phyloP scores from a whole-genome alignment of 2,113 vertebrate genomes.

The Bubalus kerabau region DNA sequence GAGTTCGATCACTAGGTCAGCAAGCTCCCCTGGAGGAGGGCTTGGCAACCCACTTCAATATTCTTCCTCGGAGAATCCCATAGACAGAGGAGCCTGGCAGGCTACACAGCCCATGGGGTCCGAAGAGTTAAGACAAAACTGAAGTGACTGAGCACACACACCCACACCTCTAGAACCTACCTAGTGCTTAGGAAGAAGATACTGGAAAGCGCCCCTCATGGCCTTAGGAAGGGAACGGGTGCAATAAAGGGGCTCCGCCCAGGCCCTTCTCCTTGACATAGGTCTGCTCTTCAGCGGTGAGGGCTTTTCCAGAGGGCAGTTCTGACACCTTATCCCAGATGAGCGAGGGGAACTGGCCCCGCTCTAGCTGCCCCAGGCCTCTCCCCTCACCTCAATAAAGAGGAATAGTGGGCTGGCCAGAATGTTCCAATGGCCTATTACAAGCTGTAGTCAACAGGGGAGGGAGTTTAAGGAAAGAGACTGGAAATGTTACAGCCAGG shows the following conservation, averaged over 20 bases:
- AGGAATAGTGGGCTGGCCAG: background rate
- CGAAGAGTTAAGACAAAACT: background rate
- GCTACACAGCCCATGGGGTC: background rate
- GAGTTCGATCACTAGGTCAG: background rate
- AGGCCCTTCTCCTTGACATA: background rate
- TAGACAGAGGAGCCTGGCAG: background rate
- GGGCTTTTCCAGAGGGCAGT: background rate
- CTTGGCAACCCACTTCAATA: background rate
- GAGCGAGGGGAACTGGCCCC: background rate
- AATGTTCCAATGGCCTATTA: background rate
- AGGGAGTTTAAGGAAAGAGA: background rate
- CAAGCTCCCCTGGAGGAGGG: background rate
- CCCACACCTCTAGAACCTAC: background rate
- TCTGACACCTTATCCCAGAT: background rate
- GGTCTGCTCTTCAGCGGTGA: background rate
- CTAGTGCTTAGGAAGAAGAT: background rate
- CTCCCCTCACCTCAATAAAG: background rate
- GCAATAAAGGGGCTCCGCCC: background rate
- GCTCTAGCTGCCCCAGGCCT: background rate
- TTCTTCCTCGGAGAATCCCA: background rate
- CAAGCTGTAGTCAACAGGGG: background rate
- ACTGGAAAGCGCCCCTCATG: background rate
- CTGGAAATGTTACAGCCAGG: background rate
- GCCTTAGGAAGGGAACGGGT: too few relatives aligned
- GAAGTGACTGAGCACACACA: fast-evolving